A percentile compares a stretch with the other conserved stretches of the same genome.
Evolutionary conservation across 2,888 invertebrate species (phyloP).

Genomic region (Cecidostiba fungosa): DNA sequence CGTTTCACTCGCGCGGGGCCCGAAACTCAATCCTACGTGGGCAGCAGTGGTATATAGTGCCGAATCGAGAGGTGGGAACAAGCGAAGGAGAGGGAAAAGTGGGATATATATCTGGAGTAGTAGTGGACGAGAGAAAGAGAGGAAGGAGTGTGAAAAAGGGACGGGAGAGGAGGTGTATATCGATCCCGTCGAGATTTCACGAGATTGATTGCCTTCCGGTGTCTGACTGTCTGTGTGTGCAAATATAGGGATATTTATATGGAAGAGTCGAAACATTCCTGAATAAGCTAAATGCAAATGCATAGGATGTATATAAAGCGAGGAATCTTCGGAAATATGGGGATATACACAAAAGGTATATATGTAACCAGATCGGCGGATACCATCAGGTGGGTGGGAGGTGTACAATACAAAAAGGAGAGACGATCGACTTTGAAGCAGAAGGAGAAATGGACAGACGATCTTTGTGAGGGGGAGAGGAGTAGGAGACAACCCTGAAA

Average conservation of each 20-base stretch:
- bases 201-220: slow-evolving; percentile 16
- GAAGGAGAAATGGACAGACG: slow-evolving; percentile 53
- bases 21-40: slow-evolving; percentile 67
- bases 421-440: slow-evolving; percentile 52
- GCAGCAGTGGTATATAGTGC: slow-evolving; percentile 66
- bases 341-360: slow-evolving; percentile 54
- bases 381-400: slow-evolving; percentile 47
- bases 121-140: slow-evolving; percentile 22
- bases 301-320: neutral
- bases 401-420: slow-evolving; percentile 32
- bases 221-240: neutral
- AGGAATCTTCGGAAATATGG: slow-evolving; percentile 6
- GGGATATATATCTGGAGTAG: neutral
- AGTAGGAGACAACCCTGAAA: slow-evolving; percentile 77
- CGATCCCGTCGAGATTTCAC: neutral
- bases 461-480: slow-evolving; percentile 25
- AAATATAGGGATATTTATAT: neutral
- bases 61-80: slow-evolving; percentile 68
- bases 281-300: neutral
- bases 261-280: neutral
- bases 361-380: slow-evolving; percentile 41
- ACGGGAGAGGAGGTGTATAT: neutral
- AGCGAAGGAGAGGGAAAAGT: slow-evolving; percentile 39
- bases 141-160: slow-evolving; percentile 11
- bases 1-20: slow-evolving; percentile 68